A percentile compares a stretch with the other conserved stretches of the same genome.
These are phyloP conservation scores for Agrochola lychnidis DNA, from an alignment of 2,888 invertebrate genomes.

Conservation along the genomic window DNA sequence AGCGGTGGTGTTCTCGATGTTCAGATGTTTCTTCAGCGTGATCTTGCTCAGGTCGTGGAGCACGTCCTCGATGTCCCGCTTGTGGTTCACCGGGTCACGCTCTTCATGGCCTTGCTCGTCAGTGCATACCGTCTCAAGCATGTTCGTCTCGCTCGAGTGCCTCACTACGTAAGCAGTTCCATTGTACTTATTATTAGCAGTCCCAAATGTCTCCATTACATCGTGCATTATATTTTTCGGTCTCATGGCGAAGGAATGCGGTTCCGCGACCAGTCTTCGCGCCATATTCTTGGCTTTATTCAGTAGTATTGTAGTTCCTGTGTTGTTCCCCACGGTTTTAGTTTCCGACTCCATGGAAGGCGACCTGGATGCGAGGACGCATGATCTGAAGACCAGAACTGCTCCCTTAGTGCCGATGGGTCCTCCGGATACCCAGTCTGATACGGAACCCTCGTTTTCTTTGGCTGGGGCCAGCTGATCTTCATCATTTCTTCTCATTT, in stretches of 20 bases:
- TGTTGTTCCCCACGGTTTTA: conserved; percentile 84
- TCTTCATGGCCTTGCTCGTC: conserved; percentile 84
- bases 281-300: conserved; percentile 89
- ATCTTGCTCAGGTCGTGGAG: conserved; percentile 87
- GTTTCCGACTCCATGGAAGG: conserved; percentile 87
- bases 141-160: conserved; percentile 82
- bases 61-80: conserved; percentile 85
- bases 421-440: conserved; percentile 91
- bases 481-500: conserved; percentile 86
- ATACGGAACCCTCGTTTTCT: conserved; percentile 80
- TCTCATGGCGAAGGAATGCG: conserved; percentile 83
- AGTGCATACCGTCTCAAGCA: conserved; percentile 75
- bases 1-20: conserved; percentile 87
- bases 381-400: conserved; percentile 92
- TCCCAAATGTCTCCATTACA: conserved; percentile 88
- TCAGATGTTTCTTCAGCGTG: conserved; percentile 85
- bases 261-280: conserved; percentile 83
- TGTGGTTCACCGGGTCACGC: conserved; percentile 19
- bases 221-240: conserved; percentile 88
- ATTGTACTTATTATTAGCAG: conserved; percentile 76
- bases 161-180: conserved; percentile 83
- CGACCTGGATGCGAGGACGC: conserved; percentile 89
- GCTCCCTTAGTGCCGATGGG: conserved; percentile 92
- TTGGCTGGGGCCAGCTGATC: conserved; percentile 70
- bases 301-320: conserved; percentile 83